Conservation (phyloP, 2,113 vertebrate species). For the Drymodes brunneopygia region DNA sequence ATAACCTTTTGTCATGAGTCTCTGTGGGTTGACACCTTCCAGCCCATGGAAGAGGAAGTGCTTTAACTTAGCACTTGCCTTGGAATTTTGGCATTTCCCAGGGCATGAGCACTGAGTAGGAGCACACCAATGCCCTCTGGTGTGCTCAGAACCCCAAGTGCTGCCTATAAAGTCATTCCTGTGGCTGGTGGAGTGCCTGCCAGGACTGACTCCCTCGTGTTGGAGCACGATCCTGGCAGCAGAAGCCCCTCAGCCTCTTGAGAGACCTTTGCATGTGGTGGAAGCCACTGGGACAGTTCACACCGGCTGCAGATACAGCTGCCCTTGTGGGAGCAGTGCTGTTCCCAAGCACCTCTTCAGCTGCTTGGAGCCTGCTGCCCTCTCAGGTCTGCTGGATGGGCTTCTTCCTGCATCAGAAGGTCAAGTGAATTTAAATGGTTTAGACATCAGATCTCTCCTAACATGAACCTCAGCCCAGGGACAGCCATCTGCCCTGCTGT, state of each 20-base stretch:
- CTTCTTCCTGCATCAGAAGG: not conserved
- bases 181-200: not conserved
- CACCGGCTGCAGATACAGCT: not conserved
- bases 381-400: not conserved
- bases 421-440: not conserved
- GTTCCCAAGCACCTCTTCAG: not conserved
- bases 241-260: not conserved
- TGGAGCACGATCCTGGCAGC: accelerated
- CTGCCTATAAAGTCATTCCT: not conserved
- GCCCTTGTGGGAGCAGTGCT: not conserved
- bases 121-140: not conserved
- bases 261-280: not conserved
- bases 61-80: not conserved
- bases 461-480: not conserved
- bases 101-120: not conserved
- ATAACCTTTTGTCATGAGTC: not conserved
- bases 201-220: not conserved
- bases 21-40: not conserved
- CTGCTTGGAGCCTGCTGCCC: not conserved
- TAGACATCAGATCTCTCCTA: not conserved
- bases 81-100: not conserved
- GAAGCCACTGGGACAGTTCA: not conserved
- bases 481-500: not conserved
- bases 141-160: not conserved
- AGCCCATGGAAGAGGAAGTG: not conserved